Evolutionary conservation across 1,140 invertebrate genomes (phyloP), one percentile per base, ranked within the genome.

Genomic region (Camponotus pennsylvanicus): DNA sequence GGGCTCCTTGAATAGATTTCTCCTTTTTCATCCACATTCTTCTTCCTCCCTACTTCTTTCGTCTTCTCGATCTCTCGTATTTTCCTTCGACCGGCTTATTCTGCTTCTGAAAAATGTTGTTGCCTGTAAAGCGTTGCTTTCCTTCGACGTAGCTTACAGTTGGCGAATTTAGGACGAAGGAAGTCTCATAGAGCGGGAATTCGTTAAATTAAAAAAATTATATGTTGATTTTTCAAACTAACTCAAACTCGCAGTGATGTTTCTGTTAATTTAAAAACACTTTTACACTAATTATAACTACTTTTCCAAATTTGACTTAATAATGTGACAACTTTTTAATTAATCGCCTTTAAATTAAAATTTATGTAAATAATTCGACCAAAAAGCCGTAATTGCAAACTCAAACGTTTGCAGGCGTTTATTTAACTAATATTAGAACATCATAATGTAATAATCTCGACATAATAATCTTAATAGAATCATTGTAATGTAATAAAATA

Each of bases 1-100:
- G 1, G 49, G 75, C n/a, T 80, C 75, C 78, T 55, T 88, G 88
- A 90, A 91, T 91, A 77, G 79, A 66, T 76, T 83, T 71, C 49
- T 34, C 32, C 42, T 64, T 79, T 45, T 64, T 77, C 37, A n/a
- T 52, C 13, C 45, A n/a, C 59, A n/a, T 13, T 45, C 64, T 57
- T 64, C 66, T 15, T 71, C 45, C 42, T 49, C 27, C 75, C 21
- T 9, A 7, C 55, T 61, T 77, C 40, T 40, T n/a, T 3, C 13
- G 13, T 52, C 49, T 52, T 52, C 49, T 52, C 49, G 49, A 52
- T 15, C 49, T 15, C 52, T 27, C 13, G 5, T 79, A 76, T 63
- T 61, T 52, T 73, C 45, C 63, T 40, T 66, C 80, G 45, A 18
- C 52, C 61, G 15, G 64, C 5, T 69, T 69, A 85, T 69, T 59